Evolutionary conservation across 2,113 vertebrate species (phyloP).

Genomic region (Daubentonia madagascariensis): DNA sequence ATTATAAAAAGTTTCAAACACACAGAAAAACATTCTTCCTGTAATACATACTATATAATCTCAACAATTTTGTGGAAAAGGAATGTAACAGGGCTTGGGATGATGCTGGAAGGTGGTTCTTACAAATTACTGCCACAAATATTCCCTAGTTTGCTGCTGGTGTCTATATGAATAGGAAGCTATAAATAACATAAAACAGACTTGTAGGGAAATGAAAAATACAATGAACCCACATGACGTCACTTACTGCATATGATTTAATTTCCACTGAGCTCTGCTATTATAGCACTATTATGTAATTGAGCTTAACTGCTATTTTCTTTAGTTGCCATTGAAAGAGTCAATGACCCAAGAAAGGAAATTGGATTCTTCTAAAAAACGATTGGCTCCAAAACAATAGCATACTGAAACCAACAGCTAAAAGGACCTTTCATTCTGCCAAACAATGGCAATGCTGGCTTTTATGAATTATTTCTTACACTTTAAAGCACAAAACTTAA

Average conservation of each 20-base stretch:
- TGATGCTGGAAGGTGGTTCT: background rate
- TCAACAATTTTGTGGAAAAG: background rate
- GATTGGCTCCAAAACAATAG: constrained; percentile 45
- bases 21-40: background rate
- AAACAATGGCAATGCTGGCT: background rate
- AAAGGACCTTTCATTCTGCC: constrained; percentile 3
- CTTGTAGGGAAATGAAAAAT: constrained; percentile 21
- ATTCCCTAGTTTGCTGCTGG: background rate
- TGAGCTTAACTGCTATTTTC: constrained; percentile 50
- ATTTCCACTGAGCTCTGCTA: constrained; percentile 25
- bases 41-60: background rate
- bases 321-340: constrained; percentile 17
- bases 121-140: background rate
- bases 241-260: constrained; percentile 25
- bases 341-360: constrained; percentile 43
- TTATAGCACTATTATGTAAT: constrained; percentile 43
- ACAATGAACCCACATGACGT: constrained; percentile 37
- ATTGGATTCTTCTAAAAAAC: constrained; percentile 54
- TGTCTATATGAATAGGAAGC: background rate
- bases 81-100: background rate
- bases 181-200: constrained; percentile 51
- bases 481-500: background rate
- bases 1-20: constrained; percentile 14
- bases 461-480: background rate
- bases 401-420: background rate